Percentiles rank a stretch among this genome's conserved stretches.
Conservation (phyloP, 1,140 invertebrate species). For the Drosophila orena region DNA sequence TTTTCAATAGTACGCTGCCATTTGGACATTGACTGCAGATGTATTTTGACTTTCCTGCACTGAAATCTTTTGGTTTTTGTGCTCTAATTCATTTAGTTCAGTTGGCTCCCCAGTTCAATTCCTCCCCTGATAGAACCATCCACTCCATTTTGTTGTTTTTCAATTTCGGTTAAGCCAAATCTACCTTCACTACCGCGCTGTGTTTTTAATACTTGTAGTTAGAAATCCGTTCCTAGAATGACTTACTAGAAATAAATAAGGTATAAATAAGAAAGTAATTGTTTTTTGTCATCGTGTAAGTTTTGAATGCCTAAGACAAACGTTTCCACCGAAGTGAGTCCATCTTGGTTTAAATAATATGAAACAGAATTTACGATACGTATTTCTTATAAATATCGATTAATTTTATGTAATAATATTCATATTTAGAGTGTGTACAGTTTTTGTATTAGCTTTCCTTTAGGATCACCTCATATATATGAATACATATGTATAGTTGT, state of each 20-base stretch:
- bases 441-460: not conserved
- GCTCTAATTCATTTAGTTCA: not conserved
- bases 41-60: conserved; percentile 11
- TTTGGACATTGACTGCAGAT: conserved; percentile 44
- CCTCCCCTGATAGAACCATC: not conserved
- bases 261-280: too few species aligned
- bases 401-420: too few species aligned
- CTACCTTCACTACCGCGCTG: not conserved
- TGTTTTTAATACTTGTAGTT: not conserved
- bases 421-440: not conserved
- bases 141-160: not conserved
- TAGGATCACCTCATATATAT: not conserved
- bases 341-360: too few species aligned
- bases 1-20: conserved; percentile 54
- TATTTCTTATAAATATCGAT: too few species aligned
- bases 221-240: too few species aligned
- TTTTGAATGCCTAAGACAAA: too few species aligned
- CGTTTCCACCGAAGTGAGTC: too few species aligned
- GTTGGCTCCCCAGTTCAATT: not conserved
- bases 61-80: conserved; percentile 25
- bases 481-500: not conserved
- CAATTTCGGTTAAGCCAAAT: not conserved
- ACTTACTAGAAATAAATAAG: too few species aligned
- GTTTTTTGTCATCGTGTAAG: too few species aligned
- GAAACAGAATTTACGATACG: too few species aligned